Evolutionary conservation across 1,140 invertebrate species (phyloP), one percentile per base, ranked within the genome.

Genomic region (Drosophila kepulauana): DNA sequence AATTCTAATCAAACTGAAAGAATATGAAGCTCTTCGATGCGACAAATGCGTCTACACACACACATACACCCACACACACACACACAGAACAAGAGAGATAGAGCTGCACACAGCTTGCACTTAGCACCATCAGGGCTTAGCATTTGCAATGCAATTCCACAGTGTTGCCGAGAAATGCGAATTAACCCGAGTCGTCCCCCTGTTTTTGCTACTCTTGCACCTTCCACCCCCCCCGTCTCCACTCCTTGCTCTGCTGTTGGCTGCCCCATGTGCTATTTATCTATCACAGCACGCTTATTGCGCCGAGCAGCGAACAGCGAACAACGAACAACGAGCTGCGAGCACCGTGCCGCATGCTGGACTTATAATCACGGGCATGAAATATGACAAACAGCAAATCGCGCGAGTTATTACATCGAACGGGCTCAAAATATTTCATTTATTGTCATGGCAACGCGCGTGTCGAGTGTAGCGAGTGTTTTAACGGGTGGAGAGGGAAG

Each of bases 371-470:
- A 58, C 59, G 52, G 58, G 41, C 58, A 75, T 82, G 68, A 87
- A 87, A 87, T 82, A 86, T 87, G 84, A 86, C 82, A 87, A 87
- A 82, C 82, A 86, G 82, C 68, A 68, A 79, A 74, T 79, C 76
- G 79, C 82, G 66, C 68, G 64, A 79, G 79, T 82, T 86, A 86
- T 86, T 88, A 86, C 81, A 86, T 87, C 76, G 82, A 76, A 77
- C 79, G 68, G 84, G 77, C 84, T 88, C 79, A 87, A 88, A 82
- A 88, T 86, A 79, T 86, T 86, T 71, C 84, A 88, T 87, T 87
- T 86, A 88, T 86, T 73, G 76, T 63, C 79, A 73, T 79, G 54
- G 63, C 63, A 59, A 74, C 71, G 57, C 25, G 20, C 25, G 20
- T 54, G 65, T 16, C 49, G 49, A 46, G 20, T 48, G n/a, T 25